These are phyloP conservation scores for Oedothorax gibbosus DNA, from an alignment of 1,140 invertebrate species.

Conservation along the genomic window DNA sequence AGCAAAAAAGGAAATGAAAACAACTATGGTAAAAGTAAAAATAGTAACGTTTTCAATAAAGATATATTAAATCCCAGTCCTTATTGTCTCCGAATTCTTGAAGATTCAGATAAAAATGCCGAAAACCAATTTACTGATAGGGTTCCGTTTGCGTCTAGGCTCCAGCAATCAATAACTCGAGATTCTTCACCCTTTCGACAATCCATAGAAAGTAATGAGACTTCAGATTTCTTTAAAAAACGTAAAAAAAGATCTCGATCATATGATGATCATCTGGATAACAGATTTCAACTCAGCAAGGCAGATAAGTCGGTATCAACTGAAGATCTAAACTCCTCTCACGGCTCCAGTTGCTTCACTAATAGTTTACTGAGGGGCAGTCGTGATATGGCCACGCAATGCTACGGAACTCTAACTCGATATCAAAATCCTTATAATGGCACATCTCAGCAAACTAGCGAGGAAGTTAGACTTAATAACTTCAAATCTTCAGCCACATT, in stretches of 20 bases:
- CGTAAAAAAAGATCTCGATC: conserved; percentile 45
- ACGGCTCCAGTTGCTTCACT: neutral
- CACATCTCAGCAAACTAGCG: neutral
- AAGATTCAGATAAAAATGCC: conserved; percentile 11
- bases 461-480: conserved; percentile 10
- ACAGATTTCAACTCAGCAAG: conserved; percentile 16
- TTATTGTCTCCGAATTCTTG: neutral
- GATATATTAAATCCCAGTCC: neutral
- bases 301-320: conserved; percentile 48
- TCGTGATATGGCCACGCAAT: conserved; percentile 48
- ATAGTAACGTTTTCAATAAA: neutral
- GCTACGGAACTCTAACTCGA: conserved; percentile 32
- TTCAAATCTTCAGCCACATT: neutral
- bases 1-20: conserved; percentile 2
- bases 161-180: conserved; percentile 16
- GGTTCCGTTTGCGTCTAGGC: neutral
- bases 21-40: conserved; percentile 1
- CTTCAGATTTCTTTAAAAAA: neutral
- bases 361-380: conserved; percentile 31
- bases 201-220: neutral
- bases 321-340: conserved; percentile 17
- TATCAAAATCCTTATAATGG: neutral
- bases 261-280: conserved; percentile 39
- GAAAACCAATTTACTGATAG: conserved; percentile 8
- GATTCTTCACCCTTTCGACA: conserved; percentile 12